Evolutionary conservation across 37 sponge, comb jelly and placozoan species (phyloP).

Genomic region (Halichondria panicea): DNA sequence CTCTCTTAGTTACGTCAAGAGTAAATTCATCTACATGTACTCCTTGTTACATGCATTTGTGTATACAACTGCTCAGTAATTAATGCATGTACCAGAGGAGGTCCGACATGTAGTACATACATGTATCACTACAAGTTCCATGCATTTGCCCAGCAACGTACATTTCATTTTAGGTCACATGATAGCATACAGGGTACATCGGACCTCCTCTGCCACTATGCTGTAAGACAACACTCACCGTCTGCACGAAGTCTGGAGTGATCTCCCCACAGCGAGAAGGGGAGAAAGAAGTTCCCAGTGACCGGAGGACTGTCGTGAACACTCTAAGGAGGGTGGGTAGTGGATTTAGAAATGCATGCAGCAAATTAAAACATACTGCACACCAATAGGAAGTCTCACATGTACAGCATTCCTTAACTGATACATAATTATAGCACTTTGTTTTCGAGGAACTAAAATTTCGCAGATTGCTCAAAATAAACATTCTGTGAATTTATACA

Average conservation of each 20-base stretch:
- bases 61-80: too few relatives aligned
- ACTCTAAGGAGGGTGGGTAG: constrained; percentile 25
- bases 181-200: too few relatives aligned
- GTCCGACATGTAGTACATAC: neutral
- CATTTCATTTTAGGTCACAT: neutral
- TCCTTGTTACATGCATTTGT: too few relatives aligned
- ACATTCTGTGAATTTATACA: too few relatives aligned
- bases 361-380: neutral
- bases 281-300: constrained; percentile 63
- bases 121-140: neutral
- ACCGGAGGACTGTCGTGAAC: constrained; percentile 75
- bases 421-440: neutral
- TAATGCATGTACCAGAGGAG: too few relatives aligned
- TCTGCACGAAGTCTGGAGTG: constrained; percentile 44
- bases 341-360: too few relatives aligned
- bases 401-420: neutral
- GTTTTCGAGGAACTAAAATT: too few relatives aligned
- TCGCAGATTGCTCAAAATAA: too few relatives aligned
- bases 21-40: constrained; percentile 1
- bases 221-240: constrained; percentile 18
- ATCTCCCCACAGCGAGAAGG: constrained; percentile 53
- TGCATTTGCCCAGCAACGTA: neutral
- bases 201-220: too few relatives aligned
- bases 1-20: too few relatives aligned
- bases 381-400: neutral